Evolutionary conservation across 30 jellyfish, hydroid and myxozoan species (phyloP), one percentile per base, ranked within the genome.

Genomic region (Cassiopea xamachana): DNA sequence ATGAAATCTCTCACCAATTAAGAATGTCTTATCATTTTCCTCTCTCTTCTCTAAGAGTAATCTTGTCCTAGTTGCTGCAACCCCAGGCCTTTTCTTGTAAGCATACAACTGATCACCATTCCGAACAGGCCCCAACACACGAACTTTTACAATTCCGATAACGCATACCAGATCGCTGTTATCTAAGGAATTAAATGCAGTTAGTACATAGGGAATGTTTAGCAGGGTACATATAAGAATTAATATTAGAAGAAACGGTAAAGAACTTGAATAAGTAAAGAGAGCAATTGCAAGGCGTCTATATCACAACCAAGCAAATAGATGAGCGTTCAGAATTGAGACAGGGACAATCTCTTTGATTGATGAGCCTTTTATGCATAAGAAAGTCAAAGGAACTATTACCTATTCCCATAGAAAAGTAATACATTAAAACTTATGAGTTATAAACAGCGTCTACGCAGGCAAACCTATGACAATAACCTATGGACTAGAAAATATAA

Each of bases 31-130:
- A 8, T 51, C 90, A 48, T 5, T 77, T 45, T 19, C 60, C 75
- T 50, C 83, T 17, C 76, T 5, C 15, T 46, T 46, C 45, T 67
- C 55, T 18, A 69, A 80, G 13, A 48, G 44, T 46, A 88, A 44
- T 79, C 48, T 55, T 27, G 87, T 50, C 5, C 27, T 48, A 27
- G 92, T 73, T 5, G 90, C 93, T 10, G 97, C 97, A 39, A 85
- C 94, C 12, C 97, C 97, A 14, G 82, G 84, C 50, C 75, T 18
- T 77, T 79, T 48, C 10, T 86, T 88, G 80, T 72, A 79, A 15
- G 97, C 94, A 69, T 91, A 91, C 27, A 91, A 87, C 45, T 77
- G 94, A n/a, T 91, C 97, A 6, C 97, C 94, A 61, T 69, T 72
- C 45, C 78, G 75, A 8, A 91, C 94, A 46, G 77, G 85, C 9